Base-by-base conservation (phyloP, 2,888 invertebrate species). In the Athetis lepigone region DNA sequence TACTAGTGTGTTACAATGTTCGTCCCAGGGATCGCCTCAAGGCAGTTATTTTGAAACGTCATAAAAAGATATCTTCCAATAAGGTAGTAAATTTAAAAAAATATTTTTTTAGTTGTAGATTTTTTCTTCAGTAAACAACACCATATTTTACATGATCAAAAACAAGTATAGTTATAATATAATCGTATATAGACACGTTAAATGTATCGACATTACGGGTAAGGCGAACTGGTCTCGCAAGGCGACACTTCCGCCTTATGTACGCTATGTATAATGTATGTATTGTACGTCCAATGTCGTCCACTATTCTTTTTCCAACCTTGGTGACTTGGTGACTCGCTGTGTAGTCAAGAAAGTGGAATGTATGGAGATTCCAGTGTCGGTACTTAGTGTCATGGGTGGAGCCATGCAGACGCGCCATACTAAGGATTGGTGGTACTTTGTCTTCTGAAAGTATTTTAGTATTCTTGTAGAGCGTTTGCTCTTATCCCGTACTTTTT, bases 291-390 rank as follows among this genome's bases (percentile, higher is more conserved):
- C 86, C 92, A 92, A 92, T 92, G 92, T 81, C 92, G 86, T 79
- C 92, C 85, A 92, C 90, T 90, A 89, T 90, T 90, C 88, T 92
- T 91, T 90, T 86, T 87, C 63, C 73, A 85, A 84, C 92, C 92
- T 92, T 91, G 91, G 82, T 88, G 37, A 37, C 68, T 66, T 58
- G 68, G 68, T 70, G 72, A 72, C 55, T 68, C 62, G 40, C 51
- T 47, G 49, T 46, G 60, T 54, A 36, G 46, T 27, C 42, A 54
- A 56, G 59, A 75, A 71, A 66, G 59, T 68, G 40, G 37, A 61
- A 65, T 56, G 54, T 62, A 51, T 71, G 55, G 68, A 62, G 43
- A 49, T 45, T 68, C 54, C 46, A 51, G 54, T 25, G 42, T 39
- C 29, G 19, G 23, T 39, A 36, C 9, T 21, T 19, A 39, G 13